Evolutionary conservation across 2,113 vertebrate species (phyloP).

Genomic region (Eubucco bourcierii): DNA sequence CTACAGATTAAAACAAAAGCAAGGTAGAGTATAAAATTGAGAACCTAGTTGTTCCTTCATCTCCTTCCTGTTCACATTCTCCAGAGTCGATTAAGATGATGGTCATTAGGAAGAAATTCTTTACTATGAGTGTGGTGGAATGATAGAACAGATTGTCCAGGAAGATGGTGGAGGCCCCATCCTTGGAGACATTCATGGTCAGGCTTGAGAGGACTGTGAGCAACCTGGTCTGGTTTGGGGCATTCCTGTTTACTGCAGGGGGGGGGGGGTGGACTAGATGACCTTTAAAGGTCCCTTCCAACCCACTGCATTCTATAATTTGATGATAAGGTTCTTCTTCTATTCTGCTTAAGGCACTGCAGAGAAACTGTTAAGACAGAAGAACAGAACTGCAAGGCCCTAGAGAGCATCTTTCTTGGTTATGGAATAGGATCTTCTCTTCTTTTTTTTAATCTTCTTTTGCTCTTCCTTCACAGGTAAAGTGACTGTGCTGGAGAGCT

Average conservation of each 20-base stretch:
- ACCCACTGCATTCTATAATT: too few relatives aligned
- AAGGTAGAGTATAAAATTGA: neutral
- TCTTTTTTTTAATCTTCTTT: neutral
- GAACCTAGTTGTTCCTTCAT: neutral
- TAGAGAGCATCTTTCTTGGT: neutral
- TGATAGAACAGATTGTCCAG: too few relatives aligned
- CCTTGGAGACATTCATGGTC: too few relatives aligned
- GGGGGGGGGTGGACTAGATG: too few relatives aligned
- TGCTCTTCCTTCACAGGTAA: conserved; percentile 63
- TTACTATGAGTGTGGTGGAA: too few relatives aligned
- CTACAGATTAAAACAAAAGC: neutral
- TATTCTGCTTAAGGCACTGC: neutral
- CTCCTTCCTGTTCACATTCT: neutral
- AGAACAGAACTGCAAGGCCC: neutral
- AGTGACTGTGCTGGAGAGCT: conserved; percentile 73
- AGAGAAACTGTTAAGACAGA: neutral
- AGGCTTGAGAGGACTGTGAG: too few relatives aligned
- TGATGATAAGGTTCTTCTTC: neutral
- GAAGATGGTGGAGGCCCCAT: too few relatives aligned
- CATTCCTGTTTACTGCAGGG: too few relatives aligned
- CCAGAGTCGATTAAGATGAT: too few relatives aligned
- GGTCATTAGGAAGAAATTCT: too few relatives aligned
- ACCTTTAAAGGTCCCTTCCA: too few relatives aligned
- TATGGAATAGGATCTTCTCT: neutral
- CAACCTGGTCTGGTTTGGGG: too few relatives aligned